Evolutionary conservation across 2,113 vertebrate species (phyloP).

Genomic region (Danionella cerebrum): DNA sequence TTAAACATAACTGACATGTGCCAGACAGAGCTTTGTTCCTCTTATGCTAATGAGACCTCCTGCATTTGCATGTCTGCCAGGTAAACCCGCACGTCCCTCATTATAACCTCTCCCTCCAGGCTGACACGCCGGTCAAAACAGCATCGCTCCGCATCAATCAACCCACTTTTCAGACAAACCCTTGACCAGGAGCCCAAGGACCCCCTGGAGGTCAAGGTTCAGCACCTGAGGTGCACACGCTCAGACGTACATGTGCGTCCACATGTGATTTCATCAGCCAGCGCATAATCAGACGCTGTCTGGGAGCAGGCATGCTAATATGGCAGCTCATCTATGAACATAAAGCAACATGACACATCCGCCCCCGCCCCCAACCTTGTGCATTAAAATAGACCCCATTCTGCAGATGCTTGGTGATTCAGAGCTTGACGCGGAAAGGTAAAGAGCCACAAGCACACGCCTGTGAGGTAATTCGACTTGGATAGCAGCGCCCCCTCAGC

Average conservation of each 20-base stretch:
- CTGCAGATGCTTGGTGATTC: conserved; percentile 33
- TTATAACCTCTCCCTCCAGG: conserved; percentile 2
- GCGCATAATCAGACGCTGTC: conserved; percentile 22
- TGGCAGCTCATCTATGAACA: conserved; percentile 24
- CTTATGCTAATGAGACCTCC: neutral
- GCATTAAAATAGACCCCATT: conserved; percentile 3
- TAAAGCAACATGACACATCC: conserved; percentile 22
- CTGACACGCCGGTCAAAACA: conserved; percentile 29
- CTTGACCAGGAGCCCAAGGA: neutral
- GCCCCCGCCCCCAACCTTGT: conserved; percentile 12
- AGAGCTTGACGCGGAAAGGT: conserved; percentile 13
- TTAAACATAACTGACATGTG: neutral
- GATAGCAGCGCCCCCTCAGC: conserved; percentile 31
- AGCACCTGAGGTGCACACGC: conserved; percentile 29
- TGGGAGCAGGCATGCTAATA: conserved; percentile 26
- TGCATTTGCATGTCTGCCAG: conserved; percentile 29
- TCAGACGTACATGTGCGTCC: neutral
- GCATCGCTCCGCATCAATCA: conserved; percentile 12
- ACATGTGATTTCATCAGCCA: conserved; percentile 3
- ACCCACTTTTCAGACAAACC: conserved; percentile 21
- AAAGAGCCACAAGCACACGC: neutral
- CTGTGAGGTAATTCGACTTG: conserved; percentile 17
- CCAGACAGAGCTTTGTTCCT: neutral
- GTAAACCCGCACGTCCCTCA: conserved; percentile 18
- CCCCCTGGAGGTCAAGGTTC: conserved; percentile 28